These are phyloP conservation scores for Sebastes kiyomatsui DNA, from an alignment of 2,797 vertebrate genomes.

Conservation along the genomic window DNA sequence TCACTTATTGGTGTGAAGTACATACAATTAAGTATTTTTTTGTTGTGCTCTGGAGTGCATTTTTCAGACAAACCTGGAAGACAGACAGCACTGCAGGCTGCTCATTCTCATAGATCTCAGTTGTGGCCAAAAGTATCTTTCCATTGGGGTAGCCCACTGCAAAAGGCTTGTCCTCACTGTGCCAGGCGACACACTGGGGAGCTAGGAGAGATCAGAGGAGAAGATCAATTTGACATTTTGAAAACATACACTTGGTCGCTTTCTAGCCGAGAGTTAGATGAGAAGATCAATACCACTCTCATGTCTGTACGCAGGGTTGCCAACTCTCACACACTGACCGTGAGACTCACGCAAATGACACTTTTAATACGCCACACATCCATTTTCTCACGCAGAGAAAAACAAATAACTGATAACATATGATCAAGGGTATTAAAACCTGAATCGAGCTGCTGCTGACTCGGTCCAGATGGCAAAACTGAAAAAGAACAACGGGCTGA, in stretches of 20 bases:
- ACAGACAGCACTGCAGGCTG: conserved; percentile 78
- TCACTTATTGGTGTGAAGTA: neutral
- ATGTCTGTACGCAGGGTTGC: no score
- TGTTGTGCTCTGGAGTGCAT: neutral
- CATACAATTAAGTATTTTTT: neutral
- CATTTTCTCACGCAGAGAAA: no score
- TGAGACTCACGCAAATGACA: no score
- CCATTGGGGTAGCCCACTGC: conserved; percentile 85
- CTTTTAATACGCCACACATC: no score
- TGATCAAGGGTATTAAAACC: no score
- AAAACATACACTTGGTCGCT: neutral
- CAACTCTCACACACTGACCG: no score
- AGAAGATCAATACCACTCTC: neutral
- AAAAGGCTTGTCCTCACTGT: conserved; percentile 83
- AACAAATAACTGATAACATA: no score
- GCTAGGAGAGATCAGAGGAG: conserved; percentile 54
- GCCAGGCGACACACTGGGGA: conserved; percentile 84
- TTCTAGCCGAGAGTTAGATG: neutral
- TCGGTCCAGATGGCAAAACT: no score
- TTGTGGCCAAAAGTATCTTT: conserved; percentile 80
- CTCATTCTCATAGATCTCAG: conserved; percentile 73
- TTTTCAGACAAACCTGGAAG: conserved; percentile 77
- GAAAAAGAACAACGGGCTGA: no score
- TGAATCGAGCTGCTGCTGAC: no score
- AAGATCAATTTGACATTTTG: neutral